Evolutionary conservation across 2,888 invertebrate genomes (phyloP).

Genomic region (Alentia gelatinosa): DNA sequence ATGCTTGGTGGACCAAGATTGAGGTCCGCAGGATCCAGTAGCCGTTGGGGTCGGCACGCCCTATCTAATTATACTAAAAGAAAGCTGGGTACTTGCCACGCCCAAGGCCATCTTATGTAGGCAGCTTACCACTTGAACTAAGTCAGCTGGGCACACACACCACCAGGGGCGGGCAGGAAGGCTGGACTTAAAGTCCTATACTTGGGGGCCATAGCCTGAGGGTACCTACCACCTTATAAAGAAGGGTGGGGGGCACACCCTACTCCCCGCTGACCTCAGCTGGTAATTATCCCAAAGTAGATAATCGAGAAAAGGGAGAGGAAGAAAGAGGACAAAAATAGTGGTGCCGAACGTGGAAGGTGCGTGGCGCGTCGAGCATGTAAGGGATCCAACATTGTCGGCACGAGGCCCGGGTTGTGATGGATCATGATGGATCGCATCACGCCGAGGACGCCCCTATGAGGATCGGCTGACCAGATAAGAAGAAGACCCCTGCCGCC

Average conservation of each 20-base stretch:
- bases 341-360: not conserved
- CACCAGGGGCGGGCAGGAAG: not conserved
- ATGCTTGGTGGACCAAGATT: no score
- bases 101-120: not conserved
- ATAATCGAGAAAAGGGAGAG: not conserved
- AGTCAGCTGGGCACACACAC: not conserved
- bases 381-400: not conserved
- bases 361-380: not conserved
- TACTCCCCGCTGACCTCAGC: not conserved
- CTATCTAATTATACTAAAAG: not conserved
- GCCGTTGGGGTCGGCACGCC: not conserved
- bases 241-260: no score
- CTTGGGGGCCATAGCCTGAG: no score
- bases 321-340: not conserved
- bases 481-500: not conserved
- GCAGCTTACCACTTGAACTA: not conserved
- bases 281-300: not conserved
- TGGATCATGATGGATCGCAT: slow-evolving; percentile 2
- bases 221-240: no score
- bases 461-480: not conserved
- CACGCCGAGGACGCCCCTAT: not conserved
- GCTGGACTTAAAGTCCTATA: no score
- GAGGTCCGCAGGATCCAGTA: not conserved
- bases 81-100: not conserved
- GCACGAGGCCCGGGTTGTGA: not conserved